Base-by-base conservation (phyloP, 2,888 invertebrate species). In the Cataglyphis rosenhaueri region DNA sequence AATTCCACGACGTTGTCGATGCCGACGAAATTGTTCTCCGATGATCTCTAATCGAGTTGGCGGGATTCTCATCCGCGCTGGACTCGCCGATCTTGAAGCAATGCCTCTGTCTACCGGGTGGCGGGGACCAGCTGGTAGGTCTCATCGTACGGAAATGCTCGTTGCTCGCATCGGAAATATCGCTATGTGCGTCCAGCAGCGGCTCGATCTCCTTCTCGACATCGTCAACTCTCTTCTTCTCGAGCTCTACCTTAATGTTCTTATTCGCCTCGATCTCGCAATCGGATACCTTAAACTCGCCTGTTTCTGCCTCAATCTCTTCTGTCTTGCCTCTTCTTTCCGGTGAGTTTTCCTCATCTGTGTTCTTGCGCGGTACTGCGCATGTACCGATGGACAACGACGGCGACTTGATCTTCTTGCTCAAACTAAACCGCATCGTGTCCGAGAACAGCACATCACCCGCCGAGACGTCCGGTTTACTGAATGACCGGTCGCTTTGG, bases 401-500 rank as follows among this genome's bases (percentile, higher is more conserved):
- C 32, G 96, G 96, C 59, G 95, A 95, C 92, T 96, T 96, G 91
- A 95, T 95, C 87, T 95, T 95, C 94, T 96, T 96, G 15, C 94
- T 94, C 76, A 96, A 95, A 89, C 98, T 96, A 90, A 98, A 95
- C 35, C 98, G 97, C 97, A 98, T 98, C 38, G 98, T 98, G 94
- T 98, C 98, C 93, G 97, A 95, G 94, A 97, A 97, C 84, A 95
- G 95, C 12, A 97, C 96, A 73, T 96, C 95, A 18, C 95, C 95
- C 15, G 92, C 95, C 95, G 95, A 92, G 92, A 95, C 87, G 94
- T 94, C 88, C 92, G 95, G 86, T 94, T 94, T 85, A 92, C 94
- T 83, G 94, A 90, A 86, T 94, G 95, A 93, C 94, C 96, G 91
- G n/a, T 95, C 95, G 90, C 94, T 95, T 82, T 94, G 94, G 78